These are phyloP conservation scores for Minunthozetes semirufus DNA, from an alignment of 2,888 invertebrate genomes.

Conservation along the genomic window DNA sequence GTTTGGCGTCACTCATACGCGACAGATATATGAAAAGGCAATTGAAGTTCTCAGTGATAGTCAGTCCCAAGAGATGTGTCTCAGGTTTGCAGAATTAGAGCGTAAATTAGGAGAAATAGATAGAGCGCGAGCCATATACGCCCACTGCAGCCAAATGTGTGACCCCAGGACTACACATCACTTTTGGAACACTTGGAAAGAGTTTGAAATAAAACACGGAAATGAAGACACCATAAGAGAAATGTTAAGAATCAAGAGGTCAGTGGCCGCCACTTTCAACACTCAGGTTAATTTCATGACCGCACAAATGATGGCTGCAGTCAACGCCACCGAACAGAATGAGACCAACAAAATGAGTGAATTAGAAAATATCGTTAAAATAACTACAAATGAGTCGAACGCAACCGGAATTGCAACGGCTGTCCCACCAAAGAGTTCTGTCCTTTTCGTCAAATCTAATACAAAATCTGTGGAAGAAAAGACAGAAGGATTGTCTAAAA, in stretches of 20 bases:
- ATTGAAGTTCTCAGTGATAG: constrained; percentile 87
- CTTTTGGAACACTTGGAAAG: constrained; percentile 99
- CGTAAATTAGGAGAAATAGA: constrained; percentile 97
- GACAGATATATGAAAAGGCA: constrained; percentile 96
- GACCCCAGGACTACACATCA: constrained; percentile 85
- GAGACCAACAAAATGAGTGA: constrained; percentile 61
- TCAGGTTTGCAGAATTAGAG: constrained; percentile 95
- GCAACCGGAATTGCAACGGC: not conserved
- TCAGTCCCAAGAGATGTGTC: constrained; percentile 87
- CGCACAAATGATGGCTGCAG: constrained; percentile 83
- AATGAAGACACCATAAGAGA: constrained; percentile 99
- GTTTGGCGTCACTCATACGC: constrained; percentile 91
- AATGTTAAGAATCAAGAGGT: constrained; percentile 94
- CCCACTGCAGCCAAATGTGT: constrained; percentile 97
- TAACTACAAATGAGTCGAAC: not conserved
- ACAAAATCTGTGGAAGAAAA: constrained; percentile 5
- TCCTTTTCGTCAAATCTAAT: constrained; percentile 29
- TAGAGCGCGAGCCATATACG: constrained; percentile 90
- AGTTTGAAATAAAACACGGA: constrained; percentile 97
- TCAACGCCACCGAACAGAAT: constrained; percentile 39
- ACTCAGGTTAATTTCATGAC: constrained; percentile 87
- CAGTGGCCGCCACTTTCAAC: constrained; percentile 85
- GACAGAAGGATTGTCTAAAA: constrained; percentile 32
- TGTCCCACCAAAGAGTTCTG: constrained; percentile 9
- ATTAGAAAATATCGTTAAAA: constrained; percentile 68